Percentiles rank a stretch among this genome's conserved stretches.
Evolutionary conservation across 2,888 invertebrate genomes (phyloP).

Genomic region (Oscheius sp.): DNA sequence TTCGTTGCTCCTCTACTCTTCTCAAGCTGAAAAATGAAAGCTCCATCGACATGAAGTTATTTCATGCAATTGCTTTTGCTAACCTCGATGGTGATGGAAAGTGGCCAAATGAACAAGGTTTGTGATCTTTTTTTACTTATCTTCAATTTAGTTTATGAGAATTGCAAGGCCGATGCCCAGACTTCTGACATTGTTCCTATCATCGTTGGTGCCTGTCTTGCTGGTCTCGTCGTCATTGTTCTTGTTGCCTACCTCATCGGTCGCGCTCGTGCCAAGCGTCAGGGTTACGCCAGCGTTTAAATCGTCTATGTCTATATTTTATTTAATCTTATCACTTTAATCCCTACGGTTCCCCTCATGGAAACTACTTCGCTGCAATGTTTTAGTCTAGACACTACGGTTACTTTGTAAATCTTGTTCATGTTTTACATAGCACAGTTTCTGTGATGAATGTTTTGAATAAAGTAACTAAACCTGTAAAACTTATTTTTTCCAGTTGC

Average conservation of each 20-base stretch:
- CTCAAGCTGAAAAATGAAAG: conserved; percentile 57
- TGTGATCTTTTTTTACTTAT: neutral
- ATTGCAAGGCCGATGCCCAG: conserved; percentile 59
- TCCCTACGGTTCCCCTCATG: conserved; percentile 1
- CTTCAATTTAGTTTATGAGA: conserved; percentile 50
- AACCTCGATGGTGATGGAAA: conserved; percentile 35
- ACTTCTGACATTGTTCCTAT: conserved; percentile 88
- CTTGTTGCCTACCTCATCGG: conserved; percentile 91
- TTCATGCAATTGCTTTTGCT: conserved; percentile 60
- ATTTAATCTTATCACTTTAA: conserved; percentile 14
- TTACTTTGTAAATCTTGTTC: no score
- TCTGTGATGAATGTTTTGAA: no score
- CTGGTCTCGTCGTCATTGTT: conserved; percentile 87
- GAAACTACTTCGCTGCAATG: no score
- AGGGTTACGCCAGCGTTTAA: conserved; percentile 68
- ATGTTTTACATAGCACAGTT: neutral
- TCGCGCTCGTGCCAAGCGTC: conserved; percentile 76
- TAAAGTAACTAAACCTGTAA: no score
- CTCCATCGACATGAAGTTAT: conserved; percentile 49
- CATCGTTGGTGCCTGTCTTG: conserved; percentile 91
- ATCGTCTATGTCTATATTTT: neutral
- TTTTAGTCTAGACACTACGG: no score
- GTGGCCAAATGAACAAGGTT: conserved; percentile 55
- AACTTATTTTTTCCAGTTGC: no score
- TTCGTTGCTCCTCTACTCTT: conserved; percentile 57